Conservation (phyloP, 2,888 invertebrate genomes). For the Philhelius pedissequus region DNA sequence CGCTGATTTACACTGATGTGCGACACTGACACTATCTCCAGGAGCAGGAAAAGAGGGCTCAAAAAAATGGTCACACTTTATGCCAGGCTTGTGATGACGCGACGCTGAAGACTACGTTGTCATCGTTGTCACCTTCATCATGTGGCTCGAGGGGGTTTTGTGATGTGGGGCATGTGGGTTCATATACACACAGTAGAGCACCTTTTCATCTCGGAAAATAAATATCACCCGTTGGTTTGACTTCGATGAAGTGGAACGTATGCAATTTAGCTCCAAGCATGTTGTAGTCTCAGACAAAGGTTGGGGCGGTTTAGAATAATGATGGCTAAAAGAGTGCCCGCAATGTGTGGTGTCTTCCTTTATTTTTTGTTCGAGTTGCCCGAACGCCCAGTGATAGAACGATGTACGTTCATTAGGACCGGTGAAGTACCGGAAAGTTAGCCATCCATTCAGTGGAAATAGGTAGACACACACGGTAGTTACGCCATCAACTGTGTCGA, state of each 20-base stretch:
- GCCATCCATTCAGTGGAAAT: constrained; percentile 66
- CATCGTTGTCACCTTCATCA: constrained; percentile 56
- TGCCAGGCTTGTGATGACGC: constrained; percentile 23
- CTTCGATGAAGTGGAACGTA: constrained; percentile 67
- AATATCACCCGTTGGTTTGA: constrained; percentile 44
- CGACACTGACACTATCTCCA: constrained; percentile 32
- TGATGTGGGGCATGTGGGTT: background rate
- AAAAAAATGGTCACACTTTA: constrained; percentile 44
- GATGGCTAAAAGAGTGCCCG: constrained; percentile 52
- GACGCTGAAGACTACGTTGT: constrained; percentile 27
- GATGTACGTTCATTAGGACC: constrained; percentile 65
- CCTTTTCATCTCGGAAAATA: constrained; percentile 42
- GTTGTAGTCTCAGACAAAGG: constrained; percentile 8
- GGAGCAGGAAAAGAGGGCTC: background rate
- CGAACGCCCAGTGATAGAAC: constrained; percentile 27
- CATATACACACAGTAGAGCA: background rate
- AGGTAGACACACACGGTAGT: constrained; percentile 60
- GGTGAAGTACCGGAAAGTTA: constrained; percentile 64
- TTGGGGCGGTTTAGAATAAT: constrained; percentile 47
- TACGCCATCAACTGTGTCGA: constrained; percentile 56
- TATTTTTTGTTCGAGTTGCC: background rate
- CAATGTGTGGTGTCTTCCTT: constrained; percentile 27
- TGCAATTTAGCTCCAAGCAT: constrained; percentile 57
- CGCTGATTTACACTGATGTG: constrained; percentile 66
- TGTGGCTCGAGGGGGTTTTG: background rate